Base-by-base conservation (phyloP, 30 jellyfish, hydroid and myxozoan genomes). In the Phacellophora camtschatica region DNA sequence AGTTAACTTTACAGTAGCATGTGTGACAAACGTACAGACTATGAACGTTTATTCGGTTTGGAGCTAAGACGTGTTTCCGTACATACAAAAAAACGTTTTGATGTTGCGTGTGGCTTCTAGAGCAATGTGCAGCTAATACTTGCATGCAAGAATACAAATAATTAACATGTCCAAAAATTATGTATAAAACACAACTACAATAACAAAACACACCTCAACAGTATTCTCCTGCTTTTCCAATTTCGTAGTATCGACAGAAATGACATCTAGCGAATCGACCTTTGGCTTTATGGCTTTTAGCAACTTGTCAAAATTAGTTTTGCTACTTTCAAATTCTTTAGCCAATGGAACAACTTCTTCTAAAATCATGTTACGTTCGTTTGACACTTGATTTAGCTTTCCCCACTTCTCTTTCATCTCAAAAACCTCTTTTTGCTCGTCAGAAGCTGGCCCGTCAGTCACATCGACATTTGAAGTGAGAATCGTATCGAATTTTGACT, bases 261-360 rank as follows among this genome's bases (percentile, higher is more conserved):
- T 59, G 9, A 58, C 90, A 19, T 87, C 96, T 18, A 86, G 34
- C 0, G 43, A 90, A 13, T 82, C 95, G 23, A 76, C 62, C 23
- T 59, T 74, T 18, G 92, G 85, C 58, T 82, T 95, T 12, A 79
- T 76, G 41, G 66, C 71, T 12, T 80, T 83, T 11, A 93, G 63
- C 95, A 96, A 80, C 23, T 94, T 83, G 15, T 69, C 42, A 27
- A 86, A 10, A 19, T 35, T 76, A 7, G 77, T 18, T 20, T 74
- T 70, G 56, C 29, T 16, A 13, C 65, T 66, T 29, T 82, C 90
- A 58, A 36, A 70, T 39, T 81, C 73, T 1, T 31, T 34, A 2
- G 97, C 89, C 7, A 80, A 33, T 5, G 89, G 90, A 7, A 74
- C 66, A 18, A 93, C 80, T 32, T 87, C 94, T 12, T 87, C 94